phyloP scores from a whole-genome alignment of 1,140 invertebrate genomes.

The Lepidotrigona ventralis region DNA sequence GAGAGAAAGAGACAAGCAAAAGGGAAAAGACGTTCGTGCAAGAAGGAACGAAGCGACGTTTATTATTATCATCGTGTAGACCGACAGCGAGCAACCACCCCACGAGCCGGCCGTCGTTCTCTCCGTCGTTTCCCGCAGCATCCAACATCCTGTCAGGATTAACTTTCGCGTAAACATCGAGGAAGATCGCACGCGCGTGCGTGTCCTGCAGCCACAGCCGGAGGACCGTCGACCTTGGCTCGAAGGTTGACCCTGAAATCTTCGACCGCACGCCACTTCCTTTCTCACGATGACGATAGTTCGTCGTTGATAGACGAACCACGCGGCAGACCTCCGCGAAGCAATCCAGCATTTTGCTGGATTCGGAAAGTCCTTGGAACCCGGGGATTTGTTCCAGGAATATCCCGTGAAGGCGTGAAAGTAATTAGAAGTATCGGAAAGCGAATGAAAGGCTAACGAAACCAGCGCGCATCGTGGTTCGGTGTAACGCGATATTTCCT shows the following conservation, averaged over 20 bases:
- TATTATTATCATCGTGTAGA: constrained; percentile 71
- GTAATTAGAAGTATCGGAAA: not conserved
- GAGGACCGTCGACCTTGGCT: constrained; percentile 19
- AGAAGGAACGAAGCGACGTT: constrained; percentile 57
- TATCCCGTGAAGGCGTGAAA: not conserved
- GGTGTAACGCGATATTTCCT: constrained; percentile 42
- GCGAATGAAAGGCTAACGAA: not conserved
- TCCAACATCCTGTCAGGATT: constrained; percentile 55
- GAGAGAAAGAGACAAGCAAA: constrained; percentile 24
- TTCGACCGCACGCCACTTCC: not conserved
- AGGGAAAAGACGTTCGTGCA: not conserved
- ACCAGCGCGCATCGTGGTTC: no score
- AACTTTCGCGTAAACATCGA: constrained; percentile 69
- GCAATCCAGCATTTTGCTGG: not conserved
- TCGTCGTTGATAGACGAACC: not conserved
- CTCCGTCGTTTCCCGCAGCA: constrained; percentile 27
- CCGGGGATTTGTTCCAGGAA: no score
- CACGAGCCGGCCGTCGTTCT: constrained; percentile 8
- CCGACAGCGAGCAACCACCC: constrained; percentile 13
- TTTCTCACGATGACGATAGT: not conserved
- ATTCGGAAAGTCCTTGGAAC: not conserved
- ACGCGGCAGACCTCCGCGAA: not conserved
- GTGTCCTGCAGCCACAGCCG: constrained; percentile 13
- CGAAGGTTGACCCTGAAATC: constrained; percentile 15
- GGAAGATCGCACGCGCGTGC: constrained; percentile 28